Percentiles rank a stretch among this genome's conserved stretches.
These are phyloP conservation scores for Gymnorhina tibicen DNA, from an alignment of 2,113 vertebrate genomes.

Conservation along the genomic window DNA sequence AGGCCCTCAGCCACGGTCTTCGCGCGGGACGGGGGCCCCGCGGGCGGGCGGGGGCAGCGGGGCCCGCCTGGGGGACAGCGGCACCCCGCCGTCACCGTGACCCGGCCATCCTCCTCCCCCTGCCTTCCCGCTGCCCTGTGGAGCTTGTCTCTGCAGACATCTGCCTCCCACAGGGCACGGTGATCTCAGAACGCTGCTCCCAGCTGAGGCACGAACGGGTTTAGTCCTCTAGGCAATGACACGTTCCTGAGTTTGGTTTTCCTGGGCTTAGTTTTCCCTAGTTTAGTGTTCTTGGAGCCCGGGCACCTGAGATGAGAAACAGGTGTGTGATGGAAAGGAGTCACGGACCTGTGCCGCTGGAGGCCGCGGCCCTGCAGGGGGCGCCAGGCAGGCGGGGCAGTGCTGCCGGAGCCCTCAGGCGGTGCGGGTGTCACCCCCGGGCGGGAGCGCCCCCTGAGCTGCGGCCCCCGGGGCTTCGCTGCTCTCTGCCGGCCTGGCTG, in stretches of 20 bases:
- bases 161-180: accelerated
- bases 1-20: neutral
- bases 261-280: neutral
- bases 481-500: neutral
- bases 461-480: neutral
- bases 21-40: neutral
- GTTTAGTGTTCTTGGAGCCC: neutral
- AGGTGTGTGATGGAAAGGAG: accelerated
- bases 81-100: neutral
- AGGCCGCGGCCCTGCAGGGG: neutral
- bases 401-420: neutral
- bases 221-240: neutral
- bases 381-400: too few relatives aligned
- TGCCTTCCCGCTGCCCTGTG: accelerated
- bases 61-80: neutral
- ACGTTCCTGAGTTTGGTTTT: neutral
- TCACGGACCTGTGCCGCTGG: accelerated
- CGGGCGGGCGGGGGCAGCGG: neutral
- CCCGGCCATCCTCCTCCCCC: accelerated
- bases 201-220: accelerated
- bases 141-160: neutral
- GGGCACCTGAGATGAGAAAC: neutral
- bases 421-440: neutral
- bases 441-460: neutral
- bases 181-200: accelerated